Evolutionary conservation across 2,113 vertebrate species (phyloP).

Genomic region (Egretta garzetta): DNA sequence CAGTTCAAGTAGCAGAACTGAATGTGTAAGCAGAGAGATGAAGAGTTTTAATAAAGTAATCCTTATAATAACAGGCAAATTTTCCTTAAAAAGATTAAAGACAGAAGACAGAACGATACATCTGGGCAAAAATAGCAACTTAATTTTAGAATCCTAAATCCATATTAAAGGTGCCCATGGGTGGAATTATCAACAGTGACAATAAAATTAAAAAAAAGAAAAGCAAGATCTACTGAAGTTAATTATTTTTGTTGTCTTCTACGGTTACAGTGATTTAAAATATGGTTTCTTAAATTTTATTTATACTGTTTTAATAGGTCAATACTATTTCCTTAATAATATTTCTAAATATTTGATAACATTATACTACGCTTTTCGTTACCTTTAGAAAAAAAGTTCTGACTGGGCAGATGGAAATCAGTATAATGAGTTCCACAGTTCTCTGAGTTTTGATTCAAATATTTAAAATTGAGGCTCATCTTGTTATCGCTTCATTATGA

Average conservation of each 20-base stretch:
- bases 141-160: not conserved
- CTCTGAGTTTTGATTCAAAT: not conserved
- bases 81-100: not conserved
- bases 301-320: not conserved
- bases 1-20: not conserved
- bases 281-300: not conserved
- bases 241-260: not conserved
- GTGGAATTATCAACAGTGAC: not conserved
- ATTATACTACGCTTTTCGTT: not conserved
- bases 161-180: not conserved
- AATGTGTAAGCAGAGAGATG: not conserved
- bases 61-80: not conserved
- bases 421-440: not conserved
- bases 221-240: not conserved
- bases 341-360: not conserved
- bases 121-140: not conserved
- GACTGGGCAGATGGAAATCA: not conserved
- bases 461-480: not conserved
- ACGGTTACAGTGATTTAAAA: not conserved
- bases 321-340: not conserved
- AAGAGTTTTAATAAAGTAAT: conserved; percentile 19
- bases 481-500: not conserved
- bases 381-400: not conserved
- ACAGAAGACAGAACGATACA: not conserved
- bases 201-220: not conserved